A percentile compares a stretch with the other conserved stretches of the same genome.
phyloP scores from a whole-genome alignment of 2,113 vertebrate species.

The Phocoena sinus region DNA sequence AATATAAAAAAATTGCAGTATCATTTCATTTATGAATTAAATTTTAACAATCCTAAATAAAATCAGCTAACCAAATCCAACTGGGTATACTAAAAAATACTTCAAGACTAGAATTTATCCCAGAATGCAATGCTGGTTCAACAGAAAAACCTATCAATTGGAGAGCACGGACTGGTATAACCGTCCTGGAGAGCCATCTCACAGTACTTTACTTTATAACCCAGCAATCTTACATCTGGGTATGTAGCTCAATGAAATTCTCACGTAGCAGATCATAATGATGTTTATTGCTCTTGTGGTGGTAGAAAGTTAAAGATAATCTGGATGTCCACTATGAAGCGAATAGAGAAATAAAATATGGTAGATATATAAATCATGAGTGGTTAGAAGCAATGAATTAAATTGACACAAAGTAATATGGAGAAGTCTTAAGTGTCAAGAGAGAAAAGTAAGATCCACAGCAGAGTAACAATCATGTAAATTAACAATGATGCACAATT shows the following conservation, averaged over 20 bases:
- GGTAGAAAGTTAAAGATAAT: background rate
- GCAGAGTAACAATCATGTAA: background rate
- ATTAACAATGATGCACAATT: background rate
- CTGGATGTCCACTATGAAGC: background rate
- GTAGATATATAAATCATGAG: background rate
- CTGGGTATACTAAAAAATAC: background rate
- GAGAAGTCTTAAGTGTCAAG: background rate
- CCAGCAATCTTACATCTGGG: background rate
- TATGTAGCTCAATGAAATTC: background rate
- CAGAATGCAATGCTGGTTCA: background rate
- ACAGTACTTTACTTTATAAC: background rate
- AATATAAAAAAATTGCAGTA: background rate
- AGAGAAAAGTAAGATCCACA: background rate
- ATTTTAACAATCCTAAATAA: slow-evolving; percentile 3
- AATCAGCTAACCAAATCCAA: slow-evolving; percentile 3
- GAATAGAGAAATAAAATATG: background rate
- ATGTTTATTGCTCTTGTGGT: background rate
- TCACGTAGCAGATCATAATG: background rate
- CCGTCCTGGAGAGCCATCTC: background rate
- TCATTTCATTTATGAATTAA: slow-evolving; percentile 19
- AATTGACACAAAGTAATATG: background rate
- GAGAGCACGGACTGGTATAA: background rate
- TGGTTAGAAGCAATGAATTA: background rate
- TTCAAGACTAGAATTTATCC: background rate
- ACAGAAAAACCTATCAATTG: background rate